phyloP scores from a whole-genome alignment of 92 coral and sea anemone genomes.

The Blastomussa wellsi region DNA sequence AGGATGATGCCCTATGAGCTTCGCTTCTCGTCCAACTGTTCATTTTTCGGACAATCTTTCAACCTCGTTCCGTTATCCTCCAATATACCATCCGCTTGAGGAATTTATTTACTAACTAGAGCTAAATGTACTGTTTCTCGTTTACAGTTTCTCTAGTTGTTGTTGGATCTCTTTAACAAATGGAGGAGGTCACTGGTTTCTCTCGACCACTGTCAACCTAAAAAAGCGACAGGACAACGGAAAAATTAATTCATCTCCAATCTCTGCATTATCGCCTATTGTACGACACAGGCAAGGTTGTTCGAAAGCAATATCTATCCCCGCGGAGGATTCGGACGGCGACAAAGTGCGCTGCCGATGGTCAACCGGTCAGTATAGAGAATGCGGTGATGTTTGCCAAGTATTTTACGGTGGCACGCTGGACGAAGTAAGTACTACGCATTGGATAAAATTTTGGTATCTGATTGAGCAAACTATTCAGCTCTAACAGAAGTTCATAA shows the following conservation, averaged over 20 bases:
- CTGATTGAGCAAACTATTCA: no score
- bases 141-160: constrained; percentile 38
- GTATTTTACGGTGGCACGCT: constrained; percentile 34
- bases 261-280: constrained; percentile 53
- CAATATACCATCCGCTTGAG: no score
- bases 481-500: no score
- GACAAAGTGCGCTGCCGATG: constrained; percentile 67
- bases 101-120: no score
- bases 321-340: constrained; percentile 61
- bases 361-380: constrained; percentile 33
- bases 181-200: constrained; percentile 44
- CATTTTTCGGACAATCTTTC: no score
- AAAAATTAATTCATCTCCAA: constrained; percentile 51
- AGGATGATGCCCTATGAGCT: no score
- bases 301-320: constrained; percentile 35
- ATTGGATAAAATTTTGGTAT: no score
- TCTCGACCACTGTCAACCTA: constrained; percentile 46
- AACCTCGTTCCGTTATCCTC: no score
- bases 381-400: constrained; percentile 50
- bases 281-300: constrained; percentile 47
- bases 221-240: constrained; percentile 55
- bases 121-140: constrained; percentile 1
- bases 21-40: no score
- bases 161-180: constrained; percentile 46
- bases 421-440: constrained; percentile 30